Evolutionary conservation across 2,113 vertebrate species (phyloP).

Genomic region (Leiothrix lutea): DNA sequence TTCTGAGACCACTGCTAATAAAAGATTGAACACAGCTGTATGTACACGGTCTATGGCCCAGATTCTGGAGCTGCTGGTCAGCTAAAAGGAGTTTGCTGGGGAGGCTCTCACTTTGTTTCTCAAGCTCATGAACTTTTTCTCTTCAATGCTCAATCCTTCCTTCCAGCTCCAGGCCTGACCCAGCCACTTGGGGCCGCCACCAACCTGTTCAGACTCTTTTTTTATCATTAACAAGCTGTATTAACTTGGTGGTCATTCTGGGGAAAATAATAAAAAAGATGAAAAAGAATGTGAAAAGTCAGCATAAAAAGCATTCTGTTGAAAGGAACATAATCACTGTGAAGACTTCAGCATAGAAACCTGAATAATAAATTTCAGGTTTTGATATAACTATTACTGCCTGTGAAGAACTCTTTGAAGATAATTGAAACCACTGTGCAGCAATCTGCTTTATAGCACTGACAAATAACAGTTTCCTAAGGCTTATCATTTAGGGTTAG

Average conservation of each 20-base stretch:
- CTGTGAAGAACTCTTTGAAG: constrained; percentile 95
- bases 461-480: constrained; percentile 99
- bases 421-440: constrained; percentile 99
- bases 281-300: constrained; percentile 87
- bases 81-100: constrained; percentile 80
- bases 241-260: constrained; percentile 92
- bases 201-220: constrained; percentile 79
- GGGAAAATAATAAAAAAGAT: constrained; percentile 77
- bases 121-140: constrained; percentile 79
- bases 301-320: constrained; percentile 84
- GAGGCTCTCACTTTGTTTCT: constrained; percentile 84
- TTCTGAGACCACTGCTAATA: constrained; percentile 73
- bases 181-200: constrained; percentile 71
- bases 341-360: constrained; percentile 86
- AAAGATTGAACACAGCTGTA: constrained; percentile 77
- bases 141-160: constrained; percentile 85
- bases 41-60: constrained; percentile 50
- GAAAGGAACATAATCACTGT: constrained; percentile 88
- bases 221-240: constrained; percentile 86
- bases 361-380: constrained; percentile 98
- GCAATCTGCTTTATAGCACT: constrained; percentile 99
- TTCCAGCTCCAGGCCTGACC: constrained; percentile 85
- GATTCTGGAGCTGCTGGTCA: constrained; percentile 83
- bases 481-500: constrained; percentile 94
- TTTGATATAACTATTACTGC: constrained; percentile 98